Conservation (phyloP, 2,888 invertebrate species). For the Athalia rosae region DNA sequence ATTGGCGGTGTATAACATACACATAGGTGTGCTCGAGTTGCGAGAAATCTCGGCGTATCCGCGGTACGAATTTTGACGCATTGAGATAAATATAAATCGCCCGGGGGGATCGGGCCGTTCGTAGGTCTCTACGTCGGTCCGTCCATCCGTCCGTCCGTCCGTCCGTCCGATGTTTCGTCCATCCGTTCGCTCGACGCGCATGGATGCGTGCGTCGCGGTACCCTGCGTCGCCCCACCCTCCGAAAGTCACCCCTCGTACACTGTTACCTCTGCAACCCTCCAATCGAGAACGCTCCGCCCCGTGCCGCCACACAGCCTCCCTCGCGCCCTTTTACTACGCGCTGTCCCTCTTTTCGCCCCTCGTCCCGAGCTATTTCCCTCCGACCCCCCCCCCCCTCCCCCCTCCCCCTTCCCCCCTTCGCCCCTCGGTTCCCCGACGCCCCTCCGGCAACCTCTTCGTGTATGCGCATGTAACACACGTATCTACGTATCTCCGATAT, state of each 20-base stretch:
- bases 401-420: not conserved
- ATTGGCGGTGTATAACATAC: too few relatives aligned
- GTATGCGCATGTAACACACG: not conserved
- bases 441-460: constrained; percentile 23
- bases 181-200: constrained; percentile 36
- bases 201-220: constrained; percentile 46
- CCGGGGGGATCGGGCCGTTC: constrained; percentile 15
- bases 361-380: too few relatives aligned
- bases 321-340: constrained; percentile 51
- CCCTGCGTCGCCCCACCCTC: constrained; percentile 66
- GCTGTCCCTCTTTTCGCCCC: constrained; percentile 44
- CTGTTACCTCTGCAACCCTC: constrained; percentile 69
- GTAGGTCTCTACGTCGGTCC: not conserved
- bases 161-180: not conserved
- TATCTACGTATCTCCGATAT: not conserved
- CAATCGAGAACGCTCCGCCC: constrained; percentile 69
- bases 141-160: not conserved
- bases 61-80: constrained; percentile 7
- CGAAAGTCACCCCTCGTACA: constrained; percentile 63
- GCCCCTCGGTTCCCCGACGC: too few relatives aligned
- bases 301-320: constrained; percentile 54
- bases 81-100: constrained; percentile 42
- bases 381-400: constrained; percentile 51
- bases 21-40: not conserved
- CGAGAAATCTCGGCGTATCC: not conserved